Conservation (phyloP, 2,888 invertebrate species). For the Lepidocyrtinus sp. region DNA sequence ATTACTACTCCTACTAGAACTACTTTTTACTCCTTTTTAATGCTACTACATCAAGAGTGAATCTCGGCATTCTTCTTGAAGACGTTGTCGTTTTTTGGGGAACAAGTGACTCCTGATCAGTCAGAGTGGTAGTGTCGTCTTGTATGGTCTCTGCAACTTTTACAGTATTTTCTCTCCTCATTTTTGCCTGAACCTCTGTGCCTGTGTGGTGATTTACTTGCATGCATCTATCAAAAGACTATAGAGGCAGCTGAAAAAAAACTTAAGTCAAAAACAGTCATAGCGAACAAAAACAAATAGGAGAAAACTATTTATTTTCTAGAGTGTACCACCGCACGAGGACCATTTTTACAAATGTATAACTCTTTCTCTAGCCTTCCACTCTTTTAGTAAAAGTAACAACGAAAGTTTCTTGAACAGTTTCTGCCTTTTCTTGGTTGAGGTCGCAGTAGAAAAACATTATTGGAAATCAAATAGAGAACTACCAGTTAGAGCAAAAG, state of each 20-base stretch:
- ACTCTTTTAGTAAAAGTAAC: too few relatives aligned
- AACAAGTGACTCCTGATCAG: constrained; percentile 61
- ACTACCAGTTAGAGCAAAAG: too few relatives aligned
- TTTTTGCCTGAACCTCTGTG: constrained; percentile 4
- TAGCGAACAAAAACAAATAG: background rate
- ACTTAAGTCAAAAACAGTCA: constrained; percentile 5
- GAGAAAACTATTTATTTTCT: constrained; percentile 5
- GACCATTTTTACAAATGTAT: constrained; percentile 7
- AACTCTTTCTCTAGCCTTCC: background rate
- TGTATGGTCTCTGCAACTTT: constrained; percentile 45
- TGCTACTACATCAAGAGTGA: constrained; percentile 33
- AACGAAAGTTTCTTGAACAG: too few relatives aligned
- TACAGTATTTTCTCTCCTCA: constrained; percentile 41
- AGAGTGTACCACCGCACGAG: constrained; percentile 11
- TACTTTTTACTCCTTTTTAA: constrained; percentile 54
- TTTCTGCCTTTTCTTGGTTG: too few relatives aligned
- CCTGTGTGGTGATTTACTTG: constrained; percentile 47
- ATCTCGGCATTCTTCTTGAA: constrained; percentile 57
- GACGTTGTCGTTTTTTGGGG: constrained; percentile 50
- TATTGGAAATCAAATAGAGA: too few relatives aligned
- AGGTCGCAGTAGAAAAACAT: too few relatives aligned
- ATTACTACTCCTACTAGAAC: constrained; percentile 30
- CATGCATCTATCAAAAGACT: background rate
- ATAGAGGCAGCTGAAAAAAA: constrained; percentile 15
- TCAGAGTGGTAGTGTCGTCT: constrained; percentile 58